Base-by-base conservation (phyloP, 2,888 invertebrate genomes). In the Pyrrhosoma nymphula region DNA sequence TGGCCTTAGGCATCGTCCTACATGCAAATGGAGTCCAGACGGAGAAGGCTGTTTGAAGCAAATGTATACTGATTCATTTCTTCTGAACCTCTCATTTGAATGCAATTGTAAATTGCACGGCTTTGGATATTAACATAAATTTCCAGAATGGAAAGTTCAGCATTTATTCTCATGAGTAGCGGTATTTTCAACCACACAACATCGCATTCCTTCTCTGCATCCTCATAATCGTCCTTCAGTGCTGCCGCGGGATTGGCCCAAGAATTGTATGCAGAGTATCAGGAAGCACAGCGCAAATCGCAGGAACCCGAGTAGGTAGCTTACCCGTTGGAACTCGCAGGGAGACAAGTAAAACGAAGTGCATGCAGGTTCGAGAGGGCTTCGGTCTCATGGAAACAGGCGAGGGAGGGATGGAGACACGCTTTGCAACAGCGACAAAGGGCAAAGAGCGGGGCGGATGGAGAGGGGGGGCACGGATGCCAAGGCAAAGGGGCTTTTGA, bases 281-380 rank as follows among this genome's bases (percentile, higher is more conserved):
- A 69, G n/a, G n/a, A 69, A 69, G n/a, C 69, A 69, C n/a, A 8
- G 69, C 26, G 69, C 35, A 35, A 82, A 35, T 82, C 82, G 82
- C 30, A 82, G 16, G 16, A 60, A 16, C 4, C 30, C 82, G 35
- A n/a, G n/a, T 47, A 47, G 0, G 69, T n/a, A n/a, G 10, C n/a
- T 69, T 69, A 26, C 12, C 69, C 69, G 26, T 23, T n/a, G 69
- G 3, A 35, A 20, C 69, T 10, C 69, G 69, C 69, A 23, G 69
- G 69, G 26, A 10, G 3, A 26, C 69, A 23, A 69, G 69, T 12
- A 82, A 35, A 82, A 82, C 82, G 30, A 82, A 35, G 14, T 14
- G 82, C 82, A 82, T 82, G 82, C 82, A 82, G 82, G 35, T 82
- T 35, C 82, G 82, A 8, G 82, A 82, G 82, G 16, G 82, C 30